Conservation (phyloP, 1,140 invertebrate species). For the Mycetomoellerius zeteki region DNA sequence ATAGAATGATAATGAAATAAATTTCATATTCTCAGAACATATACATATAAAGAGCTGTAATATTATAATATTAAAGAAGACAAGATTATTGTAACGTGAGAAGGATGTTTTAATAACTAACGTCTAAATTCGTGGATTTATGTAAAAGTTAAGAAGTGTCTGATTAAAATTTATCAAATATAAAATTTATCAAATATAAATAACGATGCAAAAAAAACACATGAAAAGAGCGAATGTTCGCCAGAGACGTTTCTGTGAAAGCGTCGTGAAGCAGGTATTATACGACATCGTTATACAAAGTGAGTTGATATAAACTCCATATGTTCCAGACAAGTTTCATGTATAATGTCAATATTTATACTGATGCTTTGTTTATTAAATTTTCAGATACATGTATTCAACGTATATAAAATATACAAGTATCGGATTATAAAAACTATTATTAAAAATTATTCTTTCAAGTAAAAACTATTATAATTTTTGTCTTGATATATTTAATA, state of each 20-base stretch:
- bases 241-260: constrained; percentile 52
- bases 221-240: constrained; percentile 52
- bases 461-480: neutral
- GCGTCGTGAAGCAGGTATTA: constrained; percentile 43
- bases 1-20: neutral
- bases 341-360: neutral
- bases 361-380: neutral
- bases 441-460: constrained; percentile 2
- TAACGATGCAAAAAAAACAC: constrained; percentile 35
- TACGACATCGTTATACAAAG: constrained; percentile 47
- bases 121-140: neutral
- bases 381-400: neutral
- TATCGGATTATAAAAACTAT: neutral
- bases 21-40: neutral
- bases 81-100: neutral
- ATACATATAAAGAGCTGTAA: neutral
- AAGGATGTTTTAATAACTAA: neutral
- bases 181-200: neutral
- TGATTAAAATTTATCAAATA: neutral
- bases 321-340: neutral
- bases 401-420: neutral
- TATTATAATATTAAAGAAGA: neutral
- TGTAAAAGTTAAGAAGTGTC: neutral
- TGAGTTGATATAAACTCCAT: neutral
- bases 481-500: neutral